These are phyloP conservation scores for Axinella damicornis DNA, from an alignment of 37 sponge, comb jelly and placozoan genomes.

Conservation along the genomic window DNA sequence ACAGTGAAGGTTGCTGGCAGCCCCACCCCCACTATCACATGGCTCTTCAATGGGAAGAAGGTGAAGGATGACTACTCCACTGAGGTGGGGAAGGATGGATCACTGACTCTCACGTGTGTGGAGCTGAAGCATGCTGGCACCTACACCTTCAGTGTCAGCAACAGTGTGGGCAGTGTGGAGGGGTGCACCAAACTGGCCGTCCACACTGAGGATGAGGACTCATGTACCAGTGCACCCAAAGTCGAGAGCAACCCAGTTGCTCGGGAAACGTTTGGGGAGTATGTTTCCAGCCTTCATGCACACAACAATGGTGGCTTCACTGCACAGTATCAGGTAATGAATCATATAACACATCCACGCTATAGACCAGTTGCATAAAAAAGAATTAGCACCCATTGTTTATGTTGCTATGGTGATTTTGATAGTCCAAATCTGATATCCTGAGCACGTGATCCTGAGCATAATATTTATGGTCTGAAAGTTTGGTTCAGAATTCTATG, in stretches of 20 bases:
- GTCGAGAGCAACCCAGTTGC: not conserved
- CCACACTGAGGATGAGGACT: slow-evolving; percentile 8
- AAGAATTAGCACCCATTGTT: too few species aligned
- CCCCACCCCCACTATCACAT: slow-evolving; percentile 36
- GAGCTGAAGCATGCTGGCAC: slow-evolving; percentile 53
- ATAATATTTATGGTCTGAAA: too few species aligned
- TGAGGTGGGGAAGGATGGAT: slow-evolving; percentile 31
- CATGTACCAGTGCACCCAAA: not conserved
- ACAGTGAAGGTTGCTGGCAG: slow-evolving; percentile 36
- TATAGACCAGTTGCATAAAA: too few species aligned
- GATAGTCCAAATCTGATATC: too few species aligned
- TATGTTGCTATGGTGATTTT: too few species aligned
- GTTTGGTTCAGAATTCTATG: too few species aligned
- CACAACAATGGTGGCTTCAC: slow-evolving; percentile 41
- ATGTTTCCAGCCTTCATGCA: slow-evolving; percentile 18
- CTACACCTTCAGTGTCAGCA: slow-evolving; percentile 61
- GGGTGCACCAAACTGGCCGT: slow-evolving; percentile 27
- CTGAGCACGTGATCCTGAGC: too few species aligned
- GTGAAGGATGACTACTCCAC: slow-evolving; percentile 39
- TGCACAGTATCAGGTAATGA: slow-evolving; percentile 46
- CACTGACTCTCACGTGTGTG: slow-evolving; percentile 27
- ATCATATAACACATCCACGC: too few species aligned
- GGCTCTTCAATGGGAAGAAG: slow-evolving; percentile 50
- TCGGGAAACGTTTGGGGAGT: slow-evolving; percentile 35
- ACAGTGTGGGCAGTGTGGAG: slow-evolving; percentile 40